Base-by-base conservation (phyloP, 2,888 invertebrate species). In the Liopterus haemorrhoidalis region DNA sequence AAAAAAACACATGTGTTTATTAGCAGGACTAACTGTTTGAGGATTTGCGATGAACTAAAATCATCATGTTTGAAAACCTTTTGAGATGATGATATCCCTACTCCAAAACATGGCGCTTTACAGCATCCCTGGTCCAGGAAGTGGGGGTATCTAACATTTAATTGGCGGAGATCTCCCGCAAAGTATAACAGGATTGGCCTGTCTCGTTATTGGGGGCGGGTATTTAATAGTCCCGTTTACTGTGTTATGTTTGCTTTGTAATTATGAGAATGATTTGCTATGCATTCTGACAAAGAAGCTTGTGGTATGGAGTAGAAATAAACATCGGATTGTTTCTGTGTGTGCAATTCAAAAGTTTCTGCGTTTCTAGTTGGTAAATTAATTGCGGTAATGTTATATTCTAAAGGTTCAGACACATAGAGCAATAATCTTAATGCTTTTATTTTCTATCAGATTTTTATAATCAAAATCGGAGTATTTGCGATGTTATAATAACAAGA, bases 201-300 rank as follows among this genome's bases (percentile, higher is more conserved):
- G n/a, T n/a, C n/a, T n/a, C n/a, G n/a, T n/a, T n/a, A 12, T 6
- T 19, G 41, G 43, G 50, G 58, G 58, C 55, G 53, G 48, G 46
- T 48, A 46, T 22, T 21, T 32, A 46, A 46, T 58, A 57, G 56
- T 57, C 49, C 53, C 53, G 53, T 52, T 50, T 54, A 50, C 50
- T 9, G n/a, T 15, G 39, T 38, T 35, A 30, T 66, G 63, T 68
- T 68, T 68, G 68, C 67, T 64, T 65, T 65, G 67, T 65, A 68
- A 69, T 69, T 69, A 69, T 67, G 68, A 67, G 67, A 68, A 68
- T 69, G 67, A 68, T 69, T 68, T 68, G 58, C 57, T 59, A 58
- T 58, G 57, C 58, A 53, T 66, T 66, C 39, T 30, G 27, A 45
- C 38, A 45, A 45, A 45, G 45, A 39, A 45, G 27, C 22, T 39